Evolutionary conservation across 2,797 vertebrate species (phyloP), one percentile per base, ranked within the genome.

Genomic region (Rallus crepitans): DNA sequence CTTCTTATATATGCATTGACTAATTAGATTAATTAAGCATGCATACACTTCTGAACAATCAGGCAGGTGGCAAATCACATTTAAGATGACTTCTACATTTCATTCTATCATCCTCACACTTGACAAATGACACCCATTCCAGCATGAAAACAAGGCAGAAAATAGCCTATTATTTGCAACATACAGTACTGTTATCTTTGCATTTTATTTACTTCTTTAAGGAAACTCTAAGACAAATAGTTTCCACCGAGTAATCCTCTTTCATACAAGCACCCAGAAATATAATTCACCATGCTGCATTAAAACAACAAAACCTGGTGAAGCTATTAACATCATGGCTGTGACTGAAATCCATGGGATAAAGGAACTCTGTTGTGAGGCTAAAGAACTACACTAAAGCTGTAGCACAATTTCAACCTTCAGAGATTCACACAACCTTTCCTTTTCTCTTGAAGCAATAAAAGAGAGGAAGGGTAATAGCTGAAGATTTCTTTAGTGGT

Each of bases 21-120:
- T 98, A 98, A 98, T 98, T 98, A 98, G 97, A 98, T 98, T 98
- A 98, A 98, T 98, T 98, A 98, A 97, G 96, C 93, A 77, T 33
- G 95, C 97, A 97, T 94, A 97, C 93, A 96, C 90, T 97, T 97
- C 92, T 94, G 97, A 97, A 97, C 89, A 98, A 96, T 97, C 96
- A 98, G 89, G 95, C 98, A 98, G 98, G 98, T 98, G 97, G 98
- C 96, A 98, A 98, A 98, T 97, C 97, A 97, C 94, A 97, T 97
- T 97, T 94, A 96, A 96, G 94, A 96, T 95, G 90, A 97, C 95
- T 98, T 97, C 93, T 80, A 96, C 33, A 47, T 98, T 97, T 94
- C 91, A 93, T 96, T 97, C 89, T 95, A 93, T 98, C 96, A 97
- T 96, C 89, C 94, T 97, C 93, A 91, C 77, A 53, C 82, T 97